These are phyloP conservation scores for Triops longicaudatus DNA, from an alignment of 1,140 invertebrate species.

Conservation along the genomic window DNA sequence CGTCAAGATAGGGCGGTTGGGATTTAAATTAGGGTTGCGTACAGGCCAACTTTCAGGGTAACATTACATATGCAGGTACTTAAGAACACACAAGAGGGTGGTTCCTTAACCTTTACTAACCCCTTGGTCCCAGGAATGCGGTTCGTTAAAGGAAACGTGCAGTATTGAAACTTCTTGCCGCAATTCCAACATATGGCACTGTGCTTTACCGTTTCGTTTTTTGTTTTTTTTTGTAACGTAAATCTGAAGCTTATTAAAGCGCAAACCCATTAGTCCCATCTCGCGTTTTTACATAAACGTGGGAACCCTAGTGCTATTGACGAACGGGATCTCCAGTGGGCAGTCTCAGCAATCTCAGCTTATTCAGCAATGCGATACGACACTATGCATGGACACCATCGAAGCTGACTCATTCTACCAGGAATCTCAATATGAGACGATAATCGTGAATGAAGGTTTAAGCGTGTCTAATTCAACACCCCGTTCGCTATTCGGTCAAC, in stretches of 20 bases:
- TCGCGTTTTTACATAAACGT: not conserved
- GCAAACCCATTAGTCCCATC: not conserved
- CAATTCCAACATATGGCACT: not conserved
- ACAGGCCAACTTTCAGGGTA: not conserved
- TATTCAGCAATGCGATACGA: not conserved
- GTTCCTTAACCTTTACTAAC: not conserved
- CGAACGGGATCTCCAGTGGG: not conserved
- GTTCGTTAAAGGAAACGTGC: not conserved
- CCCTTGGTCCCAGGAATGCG: not conserved
- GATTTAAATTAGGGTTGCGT: not conserved
- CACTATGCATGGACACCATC: too few species aligned
- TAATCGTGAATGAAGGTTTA: not conserved
- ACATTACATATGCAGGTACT: not conserved
- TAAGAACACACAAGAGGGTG: not conserved
- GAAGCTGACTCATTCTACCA: not conserved
- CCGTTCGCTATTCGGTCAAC: not conserved
- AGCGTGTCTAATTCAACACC: not conserved
- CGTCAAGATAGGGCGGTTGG: not conserved
- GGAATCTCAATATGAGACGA: not conserved
- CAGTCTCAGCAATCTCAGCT: too few species aligned
- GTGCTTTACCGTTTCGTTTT: not conserved
- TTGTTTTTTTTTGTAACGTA: not conserved
- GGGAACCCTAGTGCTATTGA: not conserved
- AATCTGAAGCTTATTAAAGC: not conserved
- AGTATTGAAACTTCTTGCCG: not conserved